Base-by-base conservation (phyloP, 2,113 vertebrate species). In the Siniperca knerii region DNA sequence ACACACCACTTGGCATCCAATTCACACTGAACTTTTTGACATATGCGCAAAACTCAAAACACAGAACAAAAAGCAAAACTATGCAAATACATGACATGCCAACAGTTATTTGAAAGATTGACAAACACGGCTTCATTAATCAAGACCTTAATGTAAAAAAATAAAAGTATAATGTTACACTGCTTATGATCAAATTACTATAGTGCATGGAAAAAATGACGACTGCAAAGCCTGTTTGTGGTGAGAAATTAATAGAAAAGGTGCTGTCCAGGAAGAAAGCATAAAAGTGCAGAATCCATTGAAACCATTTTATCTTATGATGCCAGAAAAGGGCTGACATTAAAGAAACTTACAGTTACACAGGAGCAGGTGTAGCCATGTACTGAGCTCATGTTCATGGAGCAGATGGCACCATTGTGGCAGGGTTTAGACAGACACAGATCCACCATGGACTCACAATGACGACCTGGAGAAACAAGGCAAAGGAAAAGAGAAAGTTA, bases 311-410 rank as follows among this genome's bases (percentile, higher is more conserved):
- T 10, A 25, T 64, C 8, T 37, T 66, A 25, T 57, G 42, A 46
- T 29, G 21, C 6, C 15, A 68, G 18, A 82, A 42, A 76, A 55
- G 1, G 2, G 10, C 16, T 35, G 23, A 65, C 7, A 33, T 37
- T 18, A 23, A 66, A 64, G 9, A 87, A 42, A 92, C 97, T 96
- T 94, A 99, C 98, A 66, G 88, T 93, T 29, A 85, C 91, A 77
- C 98, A 99, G 60, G 94, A 94, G 88, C 98, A 99, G 81, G 93
- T 97, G 94, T 97, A 99, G 16, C 98, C 97, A 4, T 97, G 96
- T 0, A 95, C 95, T 74, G 97, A 96, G 77, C 96, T 98, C 90
- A 94, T 96, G 95, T 97, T 97, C 92, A 97, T 97, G 0, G 95
- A 95, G 70, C 98, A 99, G 52, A 90, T 77, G 0, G 97, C 98